Percentiles rank a stretch among this genome's conserved stretches.
These are phyloP conservation scores for Eunapius fragilis DNA, from an alignment of 37 sponge, comb jelly and placozoan genomes.

Conservation along the genomic window DNA sequence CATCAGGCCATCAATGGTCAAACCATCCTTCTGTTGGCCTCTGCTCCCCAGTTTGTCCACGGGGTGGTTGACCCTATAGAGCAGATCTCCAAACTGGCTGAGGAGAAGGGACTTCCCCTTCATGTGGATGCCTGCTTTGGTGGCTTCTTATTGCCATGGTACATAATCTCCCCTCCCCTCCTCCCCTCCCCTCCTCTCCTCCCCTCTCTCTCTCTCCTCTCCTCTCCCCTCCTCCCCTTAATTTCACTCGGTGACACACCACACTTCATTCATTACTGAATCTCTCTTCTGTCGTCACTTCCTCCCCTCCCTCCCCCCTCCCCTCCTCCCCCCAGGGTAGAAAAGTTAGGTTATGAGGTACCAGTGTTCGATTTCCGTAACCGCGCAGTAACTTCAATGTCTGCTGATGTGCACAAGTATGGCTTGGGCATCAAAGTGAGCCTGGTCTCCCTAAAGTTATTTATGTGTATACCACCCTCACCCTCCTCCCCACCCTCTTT, in stretches of 20 bases:
- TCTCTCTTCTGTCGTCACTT: too few species aligned
- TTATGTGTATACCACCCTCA: too few species aligned
- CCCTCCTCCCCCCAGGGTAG: constrained; percentile 65
- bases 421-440: constrained; percentile 82
- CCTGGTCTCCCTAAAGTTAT: too few species aligned
- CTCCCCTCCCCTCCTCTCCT: too few species aligned
- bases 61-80: constrained; percentile 84
- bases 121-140: constrained; percentile 96
- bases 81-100: constrained; percentile 62
- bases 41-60: constrained; percentile 88
- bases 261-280: too few species aligned
- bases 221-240: too few species aligned
- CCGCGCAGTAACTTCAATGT: constrained; percentile 85
- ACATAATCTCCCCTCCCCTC: too few species aligned
- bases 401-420: constrained; percentile 94
- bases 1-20: constrained; percentile 65
- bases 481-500: background rate
- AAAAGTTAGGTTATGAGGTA: constrained; percentile 74
- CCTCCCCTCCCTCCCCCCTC: background rate
- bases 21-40: constrained; percentile 83
- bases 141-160: constrained; percentile 94
- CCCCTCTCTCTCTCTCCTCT: too few species aligned
- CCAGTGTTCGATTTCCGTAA: constrained; percentile 87
- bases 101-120: constrained; percentile 60
- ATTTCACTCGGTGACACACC: too few species aligned